These are phyloP conservation scores for Latheticus oryzae DNA, from an alignment of 2,888 invertebrate species.

Conservation along the genomic window DNA sequence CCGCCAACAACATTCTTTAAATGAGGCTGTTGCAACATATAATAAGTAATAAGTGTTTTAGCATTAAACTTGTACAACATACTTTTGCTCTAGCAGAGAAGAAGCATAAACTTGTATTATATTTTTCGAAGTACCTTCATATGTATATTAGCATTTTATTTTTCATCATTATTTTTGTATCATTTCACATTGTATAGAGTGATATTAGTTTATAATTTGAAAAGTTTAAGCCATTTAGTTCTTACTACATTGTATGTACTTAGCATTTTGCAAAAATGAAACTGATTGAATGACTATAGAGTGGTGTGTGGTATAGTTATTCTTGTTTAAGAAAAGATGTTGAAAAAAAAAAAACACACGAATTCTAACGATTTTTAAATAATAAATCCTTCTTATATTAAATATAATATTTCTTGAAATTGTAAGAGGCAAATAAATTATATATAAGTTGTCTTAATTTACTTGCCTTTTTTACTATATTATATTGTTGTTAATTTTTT, in stretches of 20 bases:
- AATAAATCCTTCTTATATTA: constrained; percentile 39
- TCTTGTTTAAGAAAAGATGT: constrained; percentile 45
- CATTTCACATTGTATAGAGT: constrained; percentile 54
- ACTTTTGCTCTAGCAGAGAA: constrained; percentile 41
- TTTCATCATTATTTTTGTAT: constrained; percentile 13
- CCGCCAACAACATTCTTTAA: constrained; percentile 63
- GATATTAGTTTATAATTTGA: constrained; percentile 54
- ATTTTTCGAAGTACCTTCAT: constrained; percentile 1
- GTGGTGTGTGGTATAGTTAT: constrained; percentile 48
- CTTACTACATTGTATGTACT: too few relatives aligned
- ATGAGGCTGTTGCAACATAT: constrained; percentile 66
- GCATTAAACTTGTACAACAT: constrained; percentile 41
- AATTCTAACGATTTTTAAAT: constrained; percentile 57
- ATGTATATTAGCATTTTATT: constrained; percentile 6
- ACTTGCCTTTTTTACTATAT: constrained; percentile 55
- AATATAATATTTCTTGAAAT: constrained; percentile 26
- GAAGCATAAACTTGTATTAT: constrained; percentile 16
- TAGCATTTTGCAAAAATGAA: too few relatives aligned
- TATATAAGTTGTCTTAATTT: constrained; percentile 22
- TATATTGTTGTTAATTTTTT: too few relatives aligned
- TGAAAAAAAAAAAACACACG: constrained; percentile 50
- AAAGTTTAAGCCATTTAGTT: constrained; percentile 4
- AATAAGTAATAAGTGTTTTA: constrained; percentile 61
- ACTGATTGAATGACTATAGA: constrained; percentile 51
- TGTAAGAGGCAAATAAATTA: constrained; percentile 49